These are phyloP conservation scores for Bhutanitis thaidina DNA, from an alignment of 2,888 invertebrate species.

Conservation along the genomic window DNA sequence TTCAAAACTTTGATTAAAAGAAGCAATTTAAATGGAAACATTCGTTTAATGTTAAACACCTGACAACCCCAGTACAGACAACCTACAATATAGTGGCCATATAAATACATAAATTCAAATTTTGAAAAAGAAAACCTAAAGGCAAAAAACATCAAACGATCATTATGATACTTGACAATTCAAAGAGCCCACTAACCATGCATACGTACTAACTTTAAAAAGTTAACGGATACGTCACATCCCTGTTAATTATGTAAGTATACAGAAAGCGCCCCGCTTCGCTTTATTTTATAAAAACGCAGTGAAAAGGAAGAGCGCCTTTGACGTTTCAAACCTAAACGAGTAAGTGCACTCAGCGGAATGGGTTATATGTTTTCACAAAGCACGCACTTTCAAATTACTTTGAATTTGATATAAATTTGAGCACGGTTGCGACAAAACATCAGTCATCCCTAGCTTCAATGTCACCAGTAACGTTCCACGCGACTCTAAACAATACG, in stretches of 20 bases:
- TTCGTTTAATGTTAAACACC: constrained; percentile 8
- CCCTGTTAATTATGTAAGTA: constrained; percentile 67
- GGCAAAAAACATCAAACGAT: constrained; percentile 44
- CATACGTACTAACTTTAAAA: constrained; percentile 45
- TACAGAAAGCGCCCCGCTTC: constrained; percentile 37
- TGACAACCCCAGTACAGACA: constrained; percentile 9
- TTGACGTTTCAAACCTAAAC: constrained; percentile 61
- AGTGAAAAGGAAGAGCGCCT: constrained; percentile 73
- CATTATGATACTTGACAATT: constrained; percentile 55
- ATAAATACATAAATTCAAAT: constrained; percentile 25
- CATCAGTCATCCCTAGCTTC: neutral
- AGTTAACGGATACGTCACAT: constrained; percentile 45
- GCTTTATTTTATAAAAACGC: constrained; percentile 53
- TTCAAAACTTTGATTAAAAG: neutral
- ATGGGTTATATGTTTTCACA: constrained; percentile 48
- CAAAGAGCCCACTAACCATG: constrained; percentile 56
- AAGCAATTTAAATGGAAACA: constrained; percentile 2
- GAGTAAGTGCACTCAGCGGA: constrained; percentile 45
- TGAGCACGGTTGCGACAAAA: neutral
- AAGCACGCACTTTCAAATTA: constrained; percentile 22
- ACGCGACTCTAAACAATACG: too few species aligned
- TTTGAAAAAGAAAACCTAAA: constrained; percentile 27
- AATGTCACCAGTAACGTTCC: too few species aligned
- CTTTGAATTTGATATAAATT: constrained; percentile 14
- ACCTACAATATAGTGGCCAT: constrained; percentile 4